Percentiles rank a stretch among this genome's conserved stretches.
These are phyloP conservation scores for Sebastiscus albofasciatus DNA, from an alignment of 2,797 vertebrate genomes.

Conservation along the genomic window DNA sequence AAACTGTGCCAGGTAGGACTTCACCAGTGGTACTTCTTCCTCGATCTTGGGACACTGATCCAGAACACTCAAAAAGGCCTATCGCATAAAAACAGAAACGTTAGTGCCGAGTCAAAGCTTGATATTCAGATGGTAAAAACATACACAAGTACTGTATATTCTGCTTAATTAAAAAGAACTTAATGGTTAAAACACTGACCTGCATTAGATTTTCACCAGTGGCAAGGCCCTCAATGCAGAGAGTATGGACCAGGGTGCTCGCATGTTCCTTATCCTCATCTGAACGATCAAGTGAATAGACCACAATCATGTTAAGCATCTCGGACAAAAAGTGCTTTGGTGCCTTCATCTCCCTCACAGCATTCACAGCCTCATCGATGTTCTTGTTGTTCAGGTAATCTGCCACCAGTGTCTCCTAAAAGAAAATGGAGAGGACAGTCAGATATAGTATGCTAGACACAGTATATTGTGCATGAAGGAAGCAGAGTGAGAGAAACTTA, in stretches of 20 bases:
- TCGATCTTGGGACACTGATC: constrained; percentile 98
- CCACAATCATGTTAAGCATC: constrained; percentile 94
- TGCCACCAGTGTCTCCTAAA: constrained; percentile 89
- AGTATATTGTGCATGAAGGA: not conserved
- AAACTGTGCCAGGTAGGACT: constrained; percentile 98
- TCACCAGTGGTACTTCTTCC: constrained; percentile 95
- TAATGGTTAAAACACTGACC: constrained; percentile 73
- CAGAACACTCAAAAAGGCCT: constrained; percentile 93
- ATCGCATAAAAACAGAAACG: not conserved
- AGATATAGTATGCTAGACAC: not conserved
- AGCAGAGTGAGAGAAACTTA: constrained; percentile 68
- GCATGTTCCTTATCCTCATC: constrained; percentile 95
- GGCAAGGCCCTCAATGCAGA: constrained; percentile 91
- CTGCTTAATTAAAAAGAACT: no score
- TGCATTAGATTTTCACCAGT: constrained; percentile 95
- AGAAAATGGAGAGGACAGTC: not conserved
- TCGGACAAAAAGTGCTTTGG: constrained; percentile 96
- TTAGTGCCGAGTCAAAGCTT: not conserved
- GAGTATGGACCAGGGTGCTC: constrained; percentile 90
- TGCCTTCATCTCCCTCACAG: constrained; percentile 93
- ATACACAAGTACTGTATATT: not conserved
- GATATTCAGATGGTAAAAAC: not conserved
- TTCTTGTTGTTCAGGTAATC: constrained; percentile 94
- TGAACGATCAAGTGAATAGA: constrained; percentile 90
- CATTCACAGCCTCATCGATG: constrained; percentile 88